phyloP scores from a whole-genome alignment of 2,113 vertebrate species.

The Cichladusa arquata region DNA sequence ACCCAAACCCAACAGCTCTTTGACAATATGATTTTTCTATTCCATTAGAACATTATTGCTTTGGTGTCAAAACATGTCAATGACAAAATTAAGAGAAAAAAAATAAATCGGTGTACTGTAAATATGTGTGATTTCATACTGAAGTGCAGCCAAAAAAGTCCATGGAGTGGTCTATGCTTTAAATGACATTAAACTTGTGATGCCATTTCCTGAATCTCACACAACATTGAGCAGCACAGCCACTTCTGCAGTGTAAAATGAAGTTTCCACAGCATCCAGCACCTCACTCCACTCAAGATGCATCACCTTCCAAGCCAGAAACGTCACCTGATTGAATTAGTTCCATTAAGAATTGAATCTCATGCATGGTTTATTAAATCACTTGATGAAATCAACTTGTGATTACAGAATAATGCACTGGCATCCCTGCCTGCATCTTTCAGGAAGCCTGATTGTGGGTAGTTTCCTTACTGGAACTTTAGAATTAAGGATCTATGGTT shows the following conservation, averaged over 20 bases:
- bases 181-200: neutral
- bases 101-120: neutral
- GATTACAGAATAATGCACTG: conserved; percentile 13
- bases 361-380: conserved; percentile 38
- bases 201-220: neutral
- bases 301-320: conserved; percentile 31
- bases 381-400: neutral
- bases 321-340: conserved; percentile 17
- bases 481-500: neutral
- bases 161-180: neutral
- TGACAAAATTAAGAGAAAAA: neutral
- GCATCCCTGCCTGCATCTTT: neutral
- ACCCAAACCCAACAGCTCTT: neutral
- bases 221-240: neutral
- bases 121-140: neutral
- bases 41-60: neutral
- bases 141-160: neutral
- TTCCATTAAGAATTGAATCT: conserved; percentile 32
- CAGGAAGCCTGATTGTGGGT: neutral
- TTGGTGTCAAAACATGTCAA: neutral
- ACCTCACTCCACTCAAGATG: neutral
- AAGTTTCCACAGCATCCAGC: neutral
- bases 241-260: neutral
- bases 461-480: neutral
- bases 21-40: neutral